phyloP scores from a whole-genome alignment of 2,888 invertebrate genomes.

The Caenorhabditis sp. region DNA sequence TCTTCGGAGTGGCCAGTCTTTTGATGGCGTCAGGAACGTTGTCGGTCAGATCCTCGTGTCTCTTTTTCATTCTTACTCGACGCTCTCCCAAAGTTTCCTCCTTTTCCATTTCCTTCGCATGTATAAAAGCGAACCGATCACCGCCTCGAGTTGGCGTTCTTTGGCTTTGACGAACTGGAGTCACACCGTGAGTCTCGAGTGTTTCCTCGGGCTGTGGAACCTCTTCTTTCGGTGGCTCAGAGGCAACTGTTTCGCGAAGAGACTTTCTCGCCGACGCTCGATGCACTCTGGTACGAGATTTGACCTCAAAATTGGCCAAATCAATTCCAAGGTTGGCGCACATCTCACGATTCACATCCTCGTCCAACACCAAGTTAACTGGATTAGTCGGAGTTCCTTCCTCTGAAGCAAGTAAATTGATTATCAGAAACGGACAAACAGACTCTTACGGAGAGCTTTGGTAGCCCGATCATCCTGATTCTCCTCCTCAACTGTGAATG shows the following conservation, averaged over 20 bases:
- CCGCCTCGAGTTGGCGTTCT: not conserved
- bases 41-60: slow-evolving; percentile 45
- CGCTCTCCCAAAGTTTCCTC: slow-evolving; percentile 39
- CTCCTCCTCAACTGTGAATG: slow-evolving; percentile 39
- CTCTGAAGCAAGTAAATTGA: slow-evolving; percentile 17
- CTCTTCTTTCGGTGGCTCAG: too few species aligned
- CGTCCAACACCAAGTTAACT: slow-evolving; percentile 33
- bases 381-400: slow-evolving; percentile 50
- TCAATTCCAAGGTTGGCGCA: slow-evolving; percentile 17
- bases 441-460: slow-evolving; percentile 18
- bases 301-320: slow-evolving; percentile 40
- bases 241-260: too few species aligned
- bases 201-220: not conserved
- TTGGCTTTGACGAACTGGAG: slow-evolving; percentile 22
- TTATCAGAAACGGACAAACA: not conserved
- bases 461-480: not conserved
- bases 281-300: slow-evolving; percentile 31
- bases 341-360: slow-evolving; percentile 26
- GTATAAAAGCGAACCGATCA: slow-evolving; percentile 42
- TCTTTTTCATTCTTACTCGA: slow-evolving; percentile 30
- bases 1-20: slow-evolving; percentile 55
- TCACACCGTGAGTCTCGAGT: not conserved
- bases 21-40: slow-evolving; percentile 39
- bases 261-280: slow-evolving; percentile 34
- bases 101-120: slow-evolving; percentile 46